A percentile compares a stretch with the other conserved stretches of the same genome.
Evolutionary conservation across 2,888 invertebrate species (phyloP).

Genomic region (Bedellia somnulentella): DNA sequence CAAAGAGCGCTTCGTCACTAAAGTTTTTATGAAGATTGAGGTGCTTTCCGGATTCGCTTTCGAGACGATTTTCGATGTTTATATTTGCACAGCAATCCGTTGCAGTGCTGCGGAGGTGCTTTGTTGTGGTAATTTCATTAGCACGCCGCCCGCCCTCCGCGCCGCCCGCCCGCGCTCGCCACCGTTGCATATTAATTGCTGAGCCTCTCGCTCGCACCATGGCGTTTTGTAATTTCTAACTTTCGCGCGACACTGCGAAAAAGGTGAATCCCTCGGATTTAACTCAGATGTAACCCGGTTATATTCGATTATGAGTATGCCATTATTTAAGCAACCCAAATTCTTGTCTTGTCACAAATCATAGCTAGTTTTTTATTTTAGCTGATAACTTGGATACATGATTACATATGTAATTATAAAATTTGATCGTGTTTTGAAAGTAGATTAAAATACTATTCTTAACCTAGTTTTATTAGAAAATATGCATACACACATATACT

Average conservation of each 20-base stretch:
- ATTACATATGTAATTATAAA: no score
- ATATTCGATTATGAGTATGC: no score
- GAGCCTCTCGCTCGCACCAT: slow-evolving; percentile 6
- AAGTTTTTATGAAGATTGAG: no score
- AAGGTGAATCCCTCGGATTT: no score
- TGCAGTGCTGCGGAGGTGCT: slow-evolving; percentile 21
- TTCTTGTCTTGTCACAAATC: no score
- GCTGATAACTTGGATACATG: no score
- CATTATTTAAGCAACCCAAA: no score
- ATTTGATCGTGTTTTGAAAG: neutral
- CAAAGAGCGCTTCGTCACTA: no score
- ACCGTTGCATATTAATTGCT: slow-evolving; percentile 44
- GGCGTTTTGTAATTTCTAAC: neutral
- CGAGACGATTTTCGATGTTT: slow-evolving; percentile 38
- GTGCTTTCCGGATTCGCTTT: no score
- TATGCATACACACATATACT: neutral
- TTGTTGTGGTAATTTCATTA: slow-evolving; percentile 57
- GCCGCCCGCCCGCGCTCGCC: slow-evolving; percentile 32
- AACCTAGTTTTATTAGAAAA: neutral
- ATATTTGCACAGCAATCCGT: slow-evolving; percentile 46
- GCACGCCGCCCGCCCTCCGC: slow-evolving; percentile 29
- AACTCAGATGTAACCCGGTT: no score
- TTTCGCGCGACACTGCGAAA: neutral
- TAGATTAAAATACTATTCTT: neutral
- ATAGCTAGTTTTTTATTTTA: no score